A percentile compares a stretch with the other conserved stretches of the same genome.
Evolutionary conservation across 2,113 vertebrate genomes (phyloP).

Genomic region (Takifugu bimaculatus): DNA sequence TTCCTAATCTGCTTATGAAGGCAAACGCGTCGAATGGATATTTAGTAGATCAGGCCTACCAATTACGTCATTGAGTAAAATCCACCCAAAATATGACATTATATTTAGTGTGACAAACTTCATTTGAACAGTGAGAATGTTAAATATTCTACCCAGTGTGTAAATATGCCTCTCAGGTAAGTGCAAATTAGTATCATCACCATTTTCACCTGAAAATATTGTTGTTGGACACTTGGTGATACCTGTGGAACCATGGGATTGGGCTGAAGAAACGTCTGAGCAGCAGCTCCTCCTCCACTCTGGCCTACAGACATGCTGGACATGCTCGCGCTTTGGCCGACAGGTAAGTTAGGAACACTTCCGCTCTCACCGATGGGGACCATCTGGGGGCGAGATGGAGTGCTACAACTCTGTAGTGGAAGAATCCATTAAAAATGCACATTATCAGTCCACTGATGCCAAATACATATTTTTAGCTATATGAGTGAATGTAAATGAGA

Average conservation of each 20-base stretch:
- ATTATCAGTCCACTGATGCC: background rate
- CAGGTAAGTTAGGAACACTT: constrained; percentile 62
- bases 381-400: constrained; percentile 62
- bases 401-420: constrained; percentile 49
- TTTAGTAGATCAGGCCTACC: no score
- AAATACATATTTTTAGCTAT: constrained; percentile 2
- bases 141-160: background rate
- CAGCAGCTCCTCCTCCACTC: constrained; percentile 65
- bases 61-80: constrained; percentile 10
- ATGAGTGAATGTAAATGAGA: constrained; percentile 7
- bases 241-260: constrained; percentile 71
- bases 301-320: constrained; percentile 61
- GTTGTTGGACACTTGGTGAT: constrained; percentile 72
- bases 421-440: constrained; percentile 15
- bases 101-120: background rate
- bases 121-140: constrained; percentile 5
- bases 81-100: constrained; percentile 10
- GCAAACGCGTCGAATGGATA: no score
- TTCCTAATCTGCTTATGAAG: no score
- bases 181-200: constrained; percentile 19
- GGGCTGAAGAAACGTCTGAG: constrained; percentile 71
- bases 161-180: constrained; percentile 12
- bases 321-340: constrained; percentile 68
- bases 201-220: constrained; percentile 74
- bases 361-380: constrained; percentile 67